Evolutionary conservation across 2,888 invertebrate genomes (phyloP).

Genomic region (Patella pellucida): DNA sequence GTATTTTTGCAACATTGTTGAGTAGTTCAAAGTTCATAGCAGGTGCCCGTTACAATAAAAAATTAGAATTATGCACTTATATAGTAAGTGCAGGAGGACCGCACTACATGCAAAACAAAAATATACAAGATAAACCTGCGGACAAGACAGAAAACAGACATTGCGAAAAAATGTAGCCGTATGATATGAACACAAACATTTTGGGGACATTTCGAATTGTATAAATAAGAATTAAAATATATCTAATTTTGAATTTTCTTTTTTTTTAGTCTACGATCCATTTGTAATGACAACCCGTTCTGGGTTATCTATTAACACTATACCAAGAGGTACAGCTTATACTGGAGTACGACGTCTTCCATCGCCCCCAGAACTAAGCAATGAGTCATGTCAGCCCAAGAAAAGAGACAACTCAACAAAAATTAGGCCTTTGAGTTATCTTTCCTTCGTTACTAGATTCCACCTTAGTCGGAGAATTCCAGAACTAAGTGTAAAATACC

Average conservation of each 20-base stretch:
- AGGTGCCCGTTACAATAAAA: background rate
- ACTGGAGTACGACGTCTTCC: background rate
- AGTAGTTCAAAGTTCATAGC: background rate
- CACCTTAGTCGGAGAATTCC: slow-evolving; percentile 48
- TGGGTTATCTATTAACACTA: slow-evolving; percentile 54
- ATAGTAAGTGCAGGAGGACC: too few relatives aligned
- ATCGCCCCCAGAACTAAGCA: slow-evolving; percentile 6
- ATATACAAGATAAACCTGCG: too few relatives aligned
- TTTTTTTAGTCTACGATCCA: slow-evolving; percentile 48
- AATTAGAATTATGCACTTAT: too few relatives aligned
- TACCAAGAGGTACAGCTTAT: slow-evolving; percentile 26
- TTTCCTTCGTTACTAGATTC: slow-evolving; percentile 59
- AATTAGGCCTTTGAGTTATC: slow-evolving; percentile 47
- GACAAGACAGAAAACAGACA: too few relatives aligned
- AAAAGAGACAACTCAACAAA: slow-evolving; percentile 29
- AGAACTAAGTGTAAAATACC: slow-evolving; percentile 40
- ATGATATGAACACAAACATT: background rate
- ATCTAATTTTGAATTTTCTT: background rate
- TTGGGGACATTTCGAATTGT: background rate
- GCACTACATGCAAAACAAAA: too few relatives aligned
- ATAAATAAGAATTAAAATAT: background rate
- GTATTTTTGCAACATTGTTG: slow-evolving; percentile 4
- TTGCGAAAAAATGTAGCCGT: too few relatives aligned
- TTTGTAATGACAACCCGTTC: slow-evolving; percentile 62
- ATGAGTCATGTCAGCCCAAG: slow-evolving; percentile 8